Conservation (phyloP, 2,113 vertebrate genomes). For the Psilopsiagon aurifrons region DNA sequence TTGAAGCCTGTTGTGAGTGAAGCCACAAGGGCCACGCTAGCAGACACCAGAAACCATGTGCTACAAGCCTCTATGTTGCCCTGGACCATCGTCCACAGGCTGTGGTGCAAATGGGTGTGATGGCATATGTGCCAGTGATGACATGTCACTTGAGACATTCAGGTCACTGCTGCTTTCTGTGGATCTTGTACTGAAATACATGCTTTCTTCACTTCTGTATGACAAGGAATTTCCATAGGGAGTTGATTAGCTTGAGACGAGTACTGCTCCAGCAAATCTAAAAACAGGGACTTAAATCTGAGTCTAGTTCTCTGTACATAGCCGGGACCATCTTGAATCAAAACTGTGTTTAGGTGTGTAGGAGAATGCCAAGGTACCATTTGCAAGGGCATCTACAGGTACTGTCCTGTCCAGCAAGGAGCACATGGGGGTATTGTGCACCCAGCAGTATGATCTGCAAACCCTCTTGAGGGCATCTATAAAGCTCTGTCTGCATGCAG, state of each 20-base stretch:
- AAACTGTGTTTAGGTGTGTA: not conserved
- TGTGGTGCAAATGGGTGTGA: conserved; percentile 24
- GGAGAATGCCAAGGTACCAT: not conserved
- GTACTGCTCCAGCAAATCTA: not conserved
- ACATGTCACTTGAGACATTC: not conserved
- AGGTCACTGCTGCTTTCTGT: not conserved
- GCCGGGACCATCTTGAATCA: not conserved
- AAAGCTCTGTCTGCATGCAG: not conserved
- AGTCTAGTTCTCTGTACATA: not conserved
- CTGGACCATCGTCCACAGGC: not conserved
- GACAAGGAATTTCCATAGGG: not conserved
- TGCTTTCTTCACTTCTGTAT: conserved; percentile 9
- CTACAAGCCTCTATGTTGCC: not conserved
- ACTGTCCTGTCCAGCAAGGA: rapidly evolving
- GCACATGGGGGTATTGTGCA: rapidly evolving
- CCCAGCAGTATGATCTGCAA: not conserved
- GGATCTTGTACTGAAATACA: not conserved
- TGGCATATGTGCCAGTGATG: not conserved
- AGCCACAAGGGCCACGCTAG: not conserved
- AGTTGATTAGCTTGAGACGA: not conserved
- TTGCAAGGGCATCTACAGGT: not conserved
- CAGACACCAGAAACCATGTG: not conserved
- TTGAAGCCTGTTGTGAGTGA: not conserved
- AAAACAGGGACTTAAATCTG: not conserved
- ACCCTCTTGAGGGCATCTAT: not conserved